phyloP scores from a whole-genome alignment of 1,140 invertebrate species.

The Aphaenogaster ashmeadi region DNA sequence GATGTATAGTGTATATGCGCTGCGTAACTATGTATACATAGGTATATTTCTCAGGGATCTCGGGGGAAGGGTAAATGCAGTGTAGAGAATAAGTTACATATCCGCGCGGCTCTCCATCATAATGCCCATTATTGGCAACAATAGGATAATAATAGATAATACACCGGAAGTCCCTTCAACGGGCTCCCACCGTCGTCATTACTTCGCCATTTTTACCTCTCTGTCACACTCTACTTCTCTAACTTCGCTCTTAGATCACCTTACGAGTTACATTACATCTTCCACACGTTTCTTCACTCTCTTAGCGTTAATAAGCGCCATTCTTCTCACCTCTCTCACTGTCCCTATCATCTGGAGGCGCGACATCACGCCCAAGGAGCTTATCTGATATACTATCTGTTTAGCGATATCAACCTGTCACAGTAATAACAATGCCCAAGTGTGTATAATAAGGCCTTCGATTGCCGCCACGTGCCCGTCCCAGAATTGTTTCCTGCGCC shows the following conservation, averaged over 20 bases:
- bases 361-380: conserved; percentile 52
- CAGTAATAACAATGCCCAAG: conserved; percentile 87
- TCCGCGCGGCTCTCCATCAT: conserved; percentile 83
- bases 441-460: conserved; percentile 86
- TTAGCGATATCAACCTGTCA: conserved; percentile 83
- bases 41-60: conserved; percentile 61
- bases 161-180: conserved; percentile 81
- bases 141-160: conserved; percentile 86
- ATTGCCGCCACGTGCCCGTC: conserved; percentile 75
- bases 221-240: conserved; percentile 55
- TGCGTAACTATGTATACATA: conserved; percentile 74
- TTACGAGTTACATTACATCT: conserved; percentile 52
- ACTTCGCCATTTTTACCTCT: conserved; percentile 42
- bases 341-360: conserved; percentile 38
- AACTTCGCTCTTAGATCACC: conserved; percentile 47
- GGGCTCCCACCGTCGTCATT: conserved; percentile 64
- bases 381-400: conserved; percentile 82
- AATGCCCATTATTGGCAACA: conserved; percentile 87
- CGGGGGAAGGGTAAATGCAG: conserved; percentile 75
- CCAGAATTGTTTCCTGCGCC: conserved; percentile 46
- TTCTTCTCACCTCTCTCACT: conserved; percentile 38
- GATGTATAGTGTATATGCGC: conserved; percentile 76
- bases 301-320: conserved; percentile 34
- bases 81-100: conserved; percentile 84
- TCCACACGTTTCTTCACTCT: conserved; percentile 66